Percentiles rank a stretch among this genome's conserved stretches.
Evolutionary conservation across 1,140 invertebrate species (phyloP).

Genomic region (Leptoteleia sp.): DNA sequence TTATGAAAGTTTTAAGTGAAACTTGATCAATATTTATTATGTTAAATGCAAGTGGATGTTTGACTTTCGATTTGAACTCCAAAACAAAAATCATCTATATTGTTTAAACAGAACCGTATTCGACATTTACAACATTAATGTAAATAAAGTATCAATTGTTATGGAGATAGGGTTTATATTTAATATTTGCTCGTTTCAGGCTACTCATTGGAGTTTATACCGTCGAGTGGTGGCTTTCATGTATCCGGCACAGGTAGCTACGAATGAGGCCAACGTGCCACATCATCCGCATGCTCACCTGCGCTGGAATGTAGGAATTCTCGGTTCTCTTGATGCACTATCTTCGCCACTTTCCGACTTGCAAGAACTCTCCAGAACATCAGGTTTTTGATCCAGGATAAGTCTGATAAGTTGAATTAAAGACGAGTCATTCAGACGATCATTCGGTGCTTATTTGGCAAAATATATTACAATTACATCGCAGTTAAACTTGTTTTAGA

Average conservation of each 20-base stretch:
- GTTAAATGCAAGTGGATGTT: too few relatives aligned
- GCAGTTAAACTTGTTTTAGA: conserved; percentile 24
- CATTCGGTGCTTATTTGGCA: conserved; percentile 41
- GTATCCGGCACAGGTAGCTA: conserved; percentile 43
- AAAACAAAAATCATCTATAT: too few relatives aligned
- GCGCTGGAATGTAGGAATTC: conserved; percentile 73
- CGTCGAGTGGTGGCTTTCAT: conserved; percentile 18
- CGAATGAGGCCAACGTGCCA: conserved; percentile 73
- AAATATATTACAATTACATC: conserved; percentile 25
- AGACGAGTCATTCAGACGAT: conserved; percentile 49
- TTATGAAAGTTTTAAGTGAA: too few relatives aligned
- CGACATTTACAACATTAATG: conserved; percentile 5
- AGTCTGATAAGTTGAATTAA: conserved; percentile 42
- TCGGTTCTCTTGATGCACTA: conserved; percentile 67
- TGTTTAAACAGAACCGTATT: conserved; percentile 23
- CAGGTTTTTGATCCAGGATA: conserved; percentile 55
- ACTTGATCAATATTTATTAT: too few relatives aligned
- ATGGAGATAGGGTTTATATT: conserved; percentile 20
- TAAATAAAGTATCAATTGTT: conserved; percentile 20
- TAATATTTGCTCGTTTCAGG: conserved; percentile 22
- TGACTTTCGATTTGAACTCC: too few relatives aligned
- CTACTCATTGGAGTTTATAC: conserved; percentile 5
- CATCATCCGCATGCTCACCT: conserved; percentile 73
- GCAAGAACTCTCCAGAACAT: conserved; percentile 52
- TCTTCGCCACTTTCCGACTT: conserved; percentile 54